Conservation (phyloP, 2,888 invertebrate genomes). For the Malthinus flaveolus region DNA sequence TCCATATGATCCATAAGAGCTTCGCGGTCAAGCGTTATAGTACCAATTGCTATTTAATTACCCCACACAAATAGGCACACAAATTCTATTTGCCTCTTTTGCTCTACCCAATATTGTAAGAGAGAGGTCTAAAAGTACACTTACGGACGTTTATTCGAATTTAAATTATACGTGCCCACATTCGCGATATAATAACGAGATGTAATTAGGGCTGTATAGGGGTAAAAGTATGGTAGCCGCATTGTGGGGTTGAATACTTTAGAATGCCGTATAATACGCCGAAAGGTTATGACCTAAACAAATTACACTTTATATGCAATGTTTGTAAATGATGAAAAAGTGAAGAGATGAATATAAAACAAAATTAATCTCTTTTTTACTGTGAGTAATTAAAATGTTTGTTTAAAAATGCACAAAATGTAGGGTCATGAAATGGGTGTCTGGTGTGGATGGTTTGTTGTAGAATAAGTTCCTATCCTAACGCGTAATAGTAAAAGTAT, state of each 20-base stretch:
- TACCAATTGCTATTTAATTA: conserved; percentile 46
- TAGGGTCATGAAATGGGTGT: too few species aligned
- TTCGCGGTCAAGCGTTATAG: conserved; percentile 39
- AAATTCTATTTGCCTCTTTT: conserved; percentile 6
- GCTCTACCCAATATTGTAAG: not conserved
- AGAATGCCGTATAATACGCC: conserved; percentile 12
- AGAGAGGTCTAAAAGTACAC: not conserved
- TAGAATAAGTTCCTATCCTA: too few species aligned
- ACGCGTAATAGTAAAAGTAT: too few species aligned
- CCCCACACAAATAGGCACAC: conserved; percentile 12
- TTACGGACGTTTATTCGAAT: not conserved
- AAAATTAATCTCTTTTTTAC: not conserved
- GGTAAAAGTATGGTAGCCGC: conserved; percentile 30
- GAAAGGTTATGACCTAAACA: conserved; percentile 1
- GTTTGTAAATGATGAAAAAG: too few species aligned
- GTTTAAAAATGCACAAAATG: too few species aligned
- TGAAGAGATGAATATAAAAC: not conserved
- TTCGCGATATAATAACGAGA: conserved; percentile 32
- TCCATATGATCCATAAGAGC: conserved; percentile 49
- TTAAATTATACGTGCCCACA: not conserved
- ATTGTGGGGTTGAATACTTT: conserved; percentile 18
- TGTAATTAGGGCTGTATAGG: conserved; percentile 36
- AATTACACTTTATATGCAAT: too few species aligned
- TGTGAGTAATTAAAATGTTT: too few species aligned
- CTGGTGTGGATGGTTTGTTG: too few species aligned